Percentiles rank a stretch among this genome's conserved stretches.
Conservation (phyloP, 1,140 invertebrate genomes). For the Drosophila navojoa region DNA sequence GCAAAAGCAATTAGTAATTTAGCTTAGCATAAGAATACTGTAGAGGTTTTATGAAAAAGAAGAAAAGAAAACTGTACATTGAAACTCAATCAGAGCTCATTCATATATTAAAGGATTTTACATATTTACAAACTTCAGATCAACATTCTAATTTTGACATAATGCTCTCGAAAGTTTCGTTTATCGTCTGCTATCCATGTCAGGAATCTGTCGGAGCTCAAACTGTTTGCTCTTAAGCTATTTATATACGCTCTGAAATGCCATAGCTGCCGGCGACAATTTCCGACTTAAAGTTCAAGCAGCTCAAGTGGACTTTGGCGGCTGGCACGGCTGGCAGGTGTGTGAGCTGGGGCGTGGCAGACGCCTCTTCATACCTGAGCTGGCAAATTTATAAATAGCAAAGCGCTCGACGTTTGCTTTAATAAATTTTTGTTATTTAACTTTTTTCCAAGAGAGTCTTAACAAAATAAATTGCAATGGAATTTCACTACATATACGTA, state of each 20-base stretch:
- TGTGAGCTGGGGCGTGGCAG: background rate
- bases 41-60: too few species aligned
- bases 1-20: too few species aligned
- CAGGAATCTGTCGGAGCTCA: background rate
- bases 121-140: background rate
- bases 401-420: background rate
- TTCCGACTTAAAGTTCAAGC: slow-evolving; percentile 32
- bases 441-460: too few species aligned
- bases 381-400: slow-evolving; percentile 29
- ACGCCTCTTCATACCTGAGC: background rate
- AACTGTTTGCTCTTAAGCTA: slow-evolving; percentile 7
- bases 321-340: background rate
- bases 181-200: background rate
- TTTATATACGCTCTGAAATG: slow-evolving; percentile 17
- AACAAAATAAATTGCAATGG: too few species aligned
- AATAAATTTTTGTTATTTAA: background rate
- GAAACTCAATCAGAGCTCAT: too few species aligned
- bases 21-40: too few species aligned
- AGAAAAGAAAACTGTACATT: too few species aligned
- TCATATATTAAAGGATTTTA: too few species aligned
- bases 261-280: slow-evolving; percentile 26
- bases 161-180: background rate
- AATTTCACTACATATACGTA: too few species aligned
- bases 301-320: slow-evolving; percentile 8
- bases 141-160: background rate